These are phyloP conservation scores for Nycticebus coucang DNA, from an alignment of 2,113 vertebrate genomes.

Conservation along the genomic window DNA sequence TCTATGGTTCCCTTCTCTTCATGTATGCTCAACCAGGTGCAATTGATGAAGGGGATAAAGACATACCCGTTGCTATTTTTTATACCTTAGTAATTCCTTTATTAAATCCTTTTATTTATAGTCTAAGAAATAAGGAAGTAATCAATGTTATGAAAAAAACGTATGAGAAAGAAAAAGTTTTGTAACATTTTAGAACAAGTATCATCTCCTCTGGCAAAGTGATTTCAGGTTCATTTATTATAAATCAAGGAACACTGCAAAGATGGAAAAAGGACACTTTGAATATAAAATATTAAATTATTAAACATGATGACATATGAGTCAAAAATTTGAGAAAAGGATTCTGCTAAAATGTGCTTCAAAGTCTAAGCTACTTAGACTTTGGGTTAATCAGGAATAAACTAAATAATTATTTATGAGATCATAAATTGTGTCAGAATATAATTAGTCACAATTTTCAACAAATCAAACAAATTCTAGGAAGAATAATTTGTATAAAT, in stretches of 20 bases:
- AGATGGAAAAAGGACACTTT: background rate
- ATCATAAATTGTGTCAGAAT: background rate
- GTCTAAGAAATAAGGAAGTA: conserved; percentile 67
- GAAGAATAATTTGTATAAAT: background rate
- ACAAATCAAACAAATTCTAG: background rate
- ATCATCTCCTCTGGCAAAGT: background rate
- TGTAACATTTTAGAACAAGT: background rate
- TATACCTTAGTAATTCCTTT: conserved; percentile 63
- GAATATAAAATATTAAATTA: background rate
- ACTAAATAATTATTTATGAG: background rate
- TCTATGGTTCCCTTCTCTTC: conserved; percentile 65
- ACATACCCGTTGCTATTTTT: conserved; percentile 57
- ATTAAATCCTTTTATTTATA: conserved; percentile 71
- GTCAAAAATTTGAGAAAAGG: background rate
- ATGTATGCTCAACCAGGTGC: conserved; percentile 54
- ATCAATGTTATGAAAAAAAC: conserved; percentile 36
- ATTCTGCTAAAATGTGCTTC: background rate
- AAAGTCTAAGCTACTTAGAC: background rate
- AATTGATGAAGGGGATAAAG: background rate
- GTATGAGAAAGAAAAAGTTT: background rate
- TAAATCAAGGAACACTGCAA: background rate
- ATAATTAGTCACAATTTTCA: background rate
- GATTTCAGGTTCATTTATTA: background rate
- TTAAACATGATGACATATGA: background rate
- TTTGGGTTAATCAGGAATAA: background rate